Evolutionary conservation across 2,888 invertebrate species (phyloP), one percentile per base, ranked within the genome.

Genomic region (Gastracanthus pulcherrimus): DNA sequence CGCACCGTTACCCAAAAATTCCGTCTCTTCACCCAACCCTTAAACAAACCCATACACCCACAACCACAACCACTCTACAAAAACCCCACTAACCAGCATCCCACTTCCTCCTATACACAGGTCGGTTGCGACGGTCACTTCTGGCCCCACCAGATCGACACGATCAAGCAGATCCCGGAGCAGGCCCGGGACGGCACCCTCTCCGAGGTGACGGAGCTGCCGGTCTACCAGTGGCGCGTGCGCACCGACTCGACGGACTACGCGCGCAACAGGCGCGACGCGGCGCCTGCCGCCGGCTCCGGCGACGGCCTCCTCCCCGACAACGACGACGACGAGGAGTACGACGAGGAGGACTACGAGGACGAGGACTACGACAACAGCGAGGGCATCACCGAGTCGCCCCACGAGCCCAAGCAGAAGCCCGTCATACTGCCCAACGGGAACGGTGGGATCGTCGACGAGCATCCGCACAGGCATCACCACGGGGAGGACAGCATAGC

Each of bases 61-160:
- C n/a, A n/a, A n/a, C n/a, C n/a, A n/a, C n/a, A n/a, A n/a, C n/a
- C n/a, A n/a, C n/a, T n/a, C n/a, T n/a, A n/a, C n/a, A n/a, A n/a
- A n/a, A n/a, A n/a, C n/a, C n/a, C n/a, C n/a, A n/a, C n/a, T n/a
- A n/a, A n/a, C n/a, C n/a, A n/a, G n/a, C n/a, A n/a, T n/a, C n/a
- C n/a, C n/a, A n/a, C n/a, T n/a, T n/a, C n/a, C n/a, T n/a, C n/a
- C n/a, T n/a, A n/a, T n/a, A n/a, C n/a, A 34, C 92, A 96, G 93
- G 95, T 96, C 79, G 97, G 97, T 3, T 97, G 97, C 90, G 95
- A 95, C 67, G 95, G 94, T 64, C 94, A 94, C 84, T 92, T 96
- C 36, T 95, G 95, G 94, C 91, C 93, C n/a, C 93, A 94, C 70
- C 94, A 95, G 87, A 93, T 94, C 55, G 93, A 94, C 34, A 91